A percentile compares a stretch with the other conserved stretches of the same genome.
Evolutionary conservation across 1,140 invertebrate genomes (phyloP).

Genomic region (Thaumetopoea pityocampa): DNA sequence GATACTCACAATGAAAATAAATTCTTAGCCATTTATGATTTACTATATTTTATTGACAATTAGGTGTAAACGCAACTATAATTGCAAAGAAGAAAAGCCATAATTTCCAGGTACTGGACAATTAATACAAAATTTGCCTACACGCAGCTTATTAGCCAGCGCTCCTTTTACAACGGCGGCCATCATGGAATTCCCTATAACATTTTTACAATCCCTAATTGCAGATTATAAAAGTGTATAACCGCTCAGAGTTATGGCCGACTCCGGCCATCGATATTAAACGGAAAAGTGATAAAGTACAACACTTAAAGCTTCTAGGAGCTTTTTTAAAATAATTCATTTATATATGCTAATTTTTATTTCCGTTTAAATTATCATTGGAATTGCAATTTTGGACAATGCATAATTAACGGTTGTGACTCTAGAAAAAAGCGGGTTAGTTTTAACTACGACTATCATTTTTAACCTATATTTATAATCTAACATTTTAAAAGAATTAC

Average conservation of each 20-base stretch:
- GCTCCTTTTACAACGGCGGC: conserved; percentile 47
- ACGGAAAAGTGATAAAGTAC: conserved; percentile 17
- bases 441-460: no score
- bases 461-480: no score
- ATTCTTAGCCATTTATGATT: no score
- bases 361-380: no score
- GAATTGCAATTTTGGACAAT: no score
- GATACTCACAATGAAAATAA: no score
- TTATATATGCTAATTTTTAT: no score
- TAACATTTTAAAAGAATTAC: no score
- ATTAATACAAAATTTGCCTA: conserved; percentile 55
- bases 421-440: no score
- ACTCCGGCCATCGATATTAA: conserved; percentile 9
- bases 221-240: conserved; percentile 69
- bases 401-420: no score
- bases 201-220: conserved; percentile 76
- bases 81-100: conserved; percentile 54
- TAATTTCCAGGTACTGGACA: conserved; percentile 46
- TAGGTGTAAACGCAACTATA: conserved; percentile 39
- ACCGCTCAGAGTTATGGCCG: conserved; percentile 23
- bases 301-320: no score
- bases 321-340: no score
- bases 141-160: conserved; percentile 38
- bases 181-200: conserved; percentile 58
- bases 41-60: background rate